Conservation (phyloP, 1,140 invertebrate species). For the Meloidogyne hapla region DNA sequence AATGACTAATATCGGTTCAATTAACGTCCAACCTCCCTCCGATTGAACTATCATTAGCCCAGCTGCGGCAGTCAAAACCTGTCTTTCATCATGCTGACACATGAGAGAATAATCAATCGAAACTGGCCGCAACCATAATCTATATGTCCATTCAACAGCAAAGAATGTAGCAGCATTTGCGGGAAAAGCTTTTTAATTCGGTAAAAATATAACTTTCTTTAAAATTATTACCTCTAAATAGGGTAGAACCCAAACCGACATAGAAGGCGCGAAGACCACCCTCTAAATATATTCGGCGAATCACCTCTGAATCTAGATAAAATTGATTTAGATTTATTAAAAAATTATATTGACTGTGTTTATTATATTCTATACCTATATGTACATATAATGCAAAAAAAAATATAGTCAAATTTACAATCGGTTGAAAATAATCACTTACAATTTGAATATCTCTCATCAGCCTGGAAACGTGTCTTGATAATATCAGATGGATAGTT, state of each 20-base stretch:
- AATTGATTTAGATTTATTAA: constrained; percentile 32
- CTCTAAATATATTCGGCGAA: constrained; percentile 74
- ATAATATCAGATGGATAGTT: constrained; percentile 84
- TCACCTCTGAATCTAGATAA: constrained; percentile 68
- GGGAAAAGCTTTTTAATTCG: constrained; percentile 78
- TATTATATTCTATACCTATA: too few species aligned
- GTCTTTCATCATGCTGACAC: not conserved
- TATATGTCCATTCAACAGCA: constrained; percentile 75
- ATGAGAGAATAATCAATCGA: constrained; percentile 17
- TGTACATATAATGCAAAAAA: too few species aligned
- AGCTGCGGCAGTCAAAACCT: constrained; percentile 34
- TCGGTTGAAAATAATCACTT: not conserved
- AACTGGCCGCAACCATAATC: constrained; percentile 37
- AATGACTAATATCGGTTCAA: constrained; percentile 52
- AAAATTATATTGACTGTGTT: too few species aligned
- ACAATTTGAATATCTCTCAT: constrained; percentile 66
- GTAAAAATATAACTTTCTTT: not conserved
- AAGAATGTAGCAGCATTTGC: constrained; percentile 87
- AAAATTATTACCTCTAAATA: constrained; percentile 51
- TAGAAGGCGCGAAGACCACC: constrained; percentile 70
- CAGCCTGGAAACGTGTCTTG: constrained; percentile 82
- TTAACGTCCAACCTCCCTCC: constrained; percentile 57
- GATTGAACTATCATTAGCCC: constrained; percentile 52
- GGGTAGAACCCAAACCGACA: constrained; percentile 59
- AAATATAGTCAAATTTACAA: too few species aligned